Evolutionary conservation across 1,140 invertebrate species (phyloP).

Genomic region (Lepeophtheirus salmonis): DNA sequence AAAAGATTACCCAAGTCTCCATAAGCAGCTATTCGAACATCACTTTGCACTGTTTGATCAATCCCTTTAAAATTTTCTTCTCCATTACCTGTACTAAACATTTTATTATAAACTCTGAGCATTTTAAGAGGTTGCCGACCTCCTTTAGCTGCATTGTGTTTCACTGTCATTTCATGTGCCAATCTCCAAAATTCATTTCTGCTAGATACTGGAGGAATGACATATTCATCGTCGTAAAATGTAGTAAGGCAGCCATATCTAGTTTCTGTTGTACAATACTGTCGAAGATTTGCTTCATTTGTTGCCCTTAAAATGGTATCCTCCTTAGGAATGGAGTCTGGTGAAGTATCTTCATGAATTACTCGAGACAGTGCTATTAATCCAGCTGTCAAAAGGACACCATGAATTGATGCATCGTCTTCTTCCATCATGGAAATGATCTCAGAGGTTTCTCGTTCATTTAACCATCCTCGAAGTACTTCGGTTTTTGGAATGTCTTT

Average conservation of each 20-base stretch:
- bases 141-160: slow-evolving; percentile 3
- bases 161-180: slow-evolving; percentile 11
- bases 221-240: slow-evolving; percentile 1
- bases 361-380: background rate
- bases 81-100: background rate
- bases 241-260: slow-evolving; percentile 3
- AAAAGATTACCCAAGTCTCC: slow-evolving; percentile 10
- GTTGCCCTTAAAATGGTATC: background rate
- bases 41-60: background rate
- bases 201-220: background rate
- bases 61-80: background rate
- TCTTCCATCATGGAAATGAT: slow-evolving; percentile 8
- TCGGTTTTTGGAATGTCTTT: background rate
- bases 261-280: background rate
- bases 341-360: background rate
- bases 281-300: slow-evolving; percentile 9
- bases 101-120: background rate
- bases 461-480: slow-evolving; percentile 13
- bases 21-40: background rate
- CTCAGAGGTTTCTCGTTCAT: slow-evolving; percentile 4
- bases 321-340: background rate
- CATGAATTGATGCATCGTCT: slow-evolving; percentile 6
- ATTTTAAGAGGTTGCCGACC: background rate
- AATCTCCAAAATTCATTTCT: slow-evolving; percentile 6
- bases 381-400: slow-evolving; percentile 7